phyloP scores from a whole-genome alignment of 2,797 vertebrate species.

The Octomys mimax region DNA sequence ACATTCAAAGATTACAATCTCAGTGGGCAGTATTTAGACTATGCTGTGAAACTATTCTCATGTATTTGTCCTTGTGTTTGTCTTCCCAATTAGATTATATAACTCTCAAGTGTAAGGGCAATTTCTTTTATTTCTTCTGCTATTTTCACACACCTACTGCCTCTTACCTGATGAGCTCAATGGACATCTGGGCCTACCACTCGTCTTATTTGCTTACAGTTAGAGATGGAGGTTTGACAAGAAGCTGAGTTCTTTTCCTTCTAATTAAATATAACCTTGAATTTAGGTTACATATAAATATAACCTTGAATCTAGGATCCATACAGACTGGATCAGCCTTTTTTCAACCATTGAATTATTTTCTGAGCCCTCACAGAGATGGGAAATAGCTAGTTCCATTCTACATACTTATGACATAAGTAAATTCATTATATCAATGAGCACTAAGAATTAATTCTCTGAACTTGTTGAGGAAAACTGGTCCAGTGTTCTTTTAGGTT shows the following conservation, averaged over 20 bases:
- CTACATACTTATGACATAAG: slow-evolving; percentile 4
- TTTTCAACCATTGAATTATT: slow-evolving; percentile 25
- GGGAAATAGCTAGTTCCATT: background rate
- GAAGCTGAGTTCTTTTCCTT: slow-evolving; percentile 60
- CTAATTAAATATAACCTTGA: slow-evolving; percentile 78
- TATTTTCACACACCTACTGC: slow-evolving; percentile 28
- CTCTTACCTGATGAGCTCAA: slow-evolving; percentile 16
- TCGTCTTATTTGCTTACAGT: slow-evolving; percentile 64
- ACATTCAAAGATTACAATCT: slow-evolving; percentile 26
- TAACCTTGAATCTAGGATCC: slow-evolving; percentile 66
- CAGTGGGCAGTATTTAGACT: slow-evolving; percentile 58
- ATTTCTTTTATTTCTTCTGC: slow-evolving; percentile 65
- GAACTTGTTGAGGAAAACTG: slow-evolving; percentile 36
- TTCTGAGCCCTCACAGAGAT: slow-evolving; percentile 6
- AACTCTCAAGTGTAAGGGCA: slow-evolving; percentile 28
- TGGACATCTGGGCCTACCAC: background rate
- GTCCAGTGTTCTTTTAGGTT: slow-evolving; percentile 38
- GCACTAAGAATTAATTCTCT: background rate
- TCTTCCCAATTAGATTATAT: slow-evolving; percentile 68
- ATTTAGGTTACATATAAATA: slow-evolving; percentile 65
- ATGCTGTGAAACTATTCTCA: slow-evolving; percentile 37
- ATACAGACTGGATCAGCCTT: slow-evolving; percentile 27
- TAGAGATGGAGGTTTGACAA: slow-evolving; percentile 65
- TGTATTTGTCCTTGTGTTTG: slow-evolving; percentile 67
- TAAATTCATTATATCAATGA: background rate